Evolutionary conservation across 2,888 invertebrate genomes (phyloP).

Genomic region (Heliothis peltigera): DNA sequence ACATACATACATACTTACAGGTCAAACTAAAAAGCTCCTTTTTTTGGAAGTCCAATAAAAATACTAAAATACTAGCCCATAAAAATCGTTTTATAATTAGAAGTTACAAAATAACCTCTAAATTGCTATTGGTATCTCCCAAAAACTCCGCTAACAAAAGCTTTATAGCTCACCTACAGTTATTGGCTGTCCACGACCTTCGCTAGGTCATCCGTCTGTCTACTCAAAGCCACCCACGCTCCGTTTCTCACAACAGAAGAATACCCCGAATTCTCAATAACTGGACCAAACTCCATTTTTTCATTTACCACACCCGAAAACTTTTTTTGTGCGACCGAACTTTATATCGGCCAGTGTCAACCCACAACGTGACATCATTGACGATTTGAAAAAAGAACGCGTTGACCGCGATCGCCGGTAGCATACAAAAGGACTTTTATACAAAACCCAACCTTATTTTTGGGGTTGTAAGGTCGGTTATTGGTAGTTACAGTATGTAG

Average conservation of each 20-base stretch:
- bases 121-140: background rate
- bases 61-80: no score
- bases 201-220: constrained; percentile 25
- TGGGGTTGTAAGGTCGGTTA: constrained; percentile 45
- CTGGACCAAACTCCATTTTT: constrained; percentile 34
- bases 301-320: constrained; percentile 40
- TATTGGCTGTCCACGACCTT: constrained; percentile 22
- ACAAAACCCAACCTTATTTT: constrained; percentile 37
- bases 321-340: constrained; percentile 47
- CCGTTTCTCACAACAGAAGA: constrained; percentile 22
- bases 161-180: constrained; percentile 14
- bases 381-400: constrained; percentile 66
- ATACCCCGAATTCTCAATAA: constrained; percentile 33
- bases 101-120: background rate
- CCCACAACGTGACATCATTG: constrained; percentile 61
- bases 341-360: constrained; percentile 64
- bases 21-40: no score
- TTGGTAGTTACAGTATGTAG: constrained; percentile 45
- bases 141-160: background rate
- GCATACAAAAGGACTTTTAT: constrained; percentile 34
- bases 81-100: no score
- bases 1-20: no score
- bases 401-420: constrained; percentile 70
- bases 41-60: no score
- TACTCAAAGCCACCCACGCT: constrained; percentile 18